Percentiles rank a stretch among this genome's conserved stretches.
Evolutionary conservation across 2,888 invertebrate genomes (phyloP).

Genomic region (Argynnis bischoffii): DNA sequence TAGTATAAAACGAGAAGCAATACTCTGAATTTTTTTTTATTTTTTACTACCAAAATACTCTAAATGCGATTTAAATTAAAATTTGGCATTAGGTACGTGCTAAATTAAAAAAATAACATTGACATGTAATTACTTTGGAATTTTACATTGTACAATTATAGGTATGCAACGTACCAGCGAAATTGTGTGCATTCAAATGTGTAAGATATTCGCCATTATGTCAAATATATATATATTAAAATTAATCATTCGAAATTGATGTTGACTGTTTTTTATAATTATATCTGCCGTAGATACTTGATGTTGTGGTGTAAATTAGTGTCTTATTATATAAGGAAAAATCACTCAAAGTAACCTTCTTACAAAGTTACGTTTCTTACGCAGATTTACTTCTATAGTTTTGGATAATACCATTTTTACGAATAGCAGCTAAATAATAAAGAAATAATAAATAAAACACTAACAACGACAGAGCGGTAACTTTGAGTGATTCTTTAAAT

Average conservation of each 20-base stretch:
- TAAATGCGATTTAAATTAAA: constrained; percentile 51
- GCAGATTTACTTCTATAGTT: constrained; percentile 36
- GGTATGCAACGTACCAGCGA: constrained; percentile 24
- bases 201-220: constrained; percentile 79
- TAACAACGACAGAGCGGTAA: constrained; percentile 35
- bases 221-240: constrained; percentile 76
- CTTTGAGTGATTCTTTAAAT: constrained; percentile 76
- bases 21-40: constrained; percentile 79
- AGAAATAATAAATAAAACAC: constrained; percentile 24
- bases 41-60: constrained; percentile 76
- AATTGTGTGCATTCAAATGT: constrained; percentile 63
- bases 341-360: constrained; percentile 61
- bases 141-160: constrained; percentile 26
- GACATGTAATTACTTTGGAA: constrained; percentile 26
- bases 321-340: constrained; percentile 76
- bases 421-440: constrained; percentile 25
- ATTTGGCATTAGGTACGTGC: constrained; percentile 43
- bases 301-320: constrained; percentile 83
- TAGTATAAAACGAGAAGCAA: constrained; percentile 81
- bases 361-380: constrained; percentile 31
- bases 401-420: constrained; percentile 38
- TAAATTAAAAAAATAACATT: constrained; percentile 38
- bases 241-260: constrained; percentile 80
- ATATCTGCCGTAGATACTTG: constrained; percentile 82
- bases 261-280: constrained; percentile 83